Evolutionary conservation across 2,113 vertebrate species (phyloP).

Genomic region (Otocyon megalotis): DNA sequence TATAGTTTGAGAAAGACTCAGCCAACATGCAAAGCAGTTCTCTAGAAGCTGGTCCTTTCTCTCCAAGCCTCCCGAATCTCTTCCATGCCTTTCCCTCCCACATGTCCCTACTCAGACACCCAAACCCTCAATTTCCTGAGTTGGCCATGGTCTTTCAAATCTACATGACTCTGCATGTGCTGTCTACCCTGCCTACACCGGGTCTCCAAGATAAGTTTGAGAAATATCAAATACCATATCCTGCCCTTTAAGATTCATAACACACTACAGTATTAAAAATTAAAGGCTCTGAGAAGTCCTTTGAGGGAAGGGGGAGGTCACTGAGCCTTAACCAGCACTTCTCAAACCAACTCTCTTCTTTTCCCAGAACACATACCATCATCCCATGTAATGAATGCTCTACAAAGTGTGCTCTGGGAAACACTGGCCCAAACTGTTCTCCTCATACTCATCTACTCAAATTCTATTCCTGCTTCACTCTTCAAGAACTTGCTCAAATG

Average conservation of each 20-base stretch:
- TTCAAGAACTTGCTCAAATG: neutral
- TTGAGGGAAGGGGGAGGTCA: neutral
- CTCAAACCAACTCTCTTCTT: neutral
- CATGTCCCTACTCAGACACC: neutral
- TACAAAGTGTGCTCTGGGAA: neutral
- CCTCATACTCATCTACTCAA: neutral
- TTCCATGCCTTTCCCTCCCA: neutral
- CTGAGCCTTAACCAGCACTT: neutral
- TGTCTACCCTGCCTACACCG: neutral
- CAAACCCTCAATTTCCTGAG: neutral
- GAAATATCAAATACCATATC: neutral
- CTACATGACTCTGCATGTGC: neutral
- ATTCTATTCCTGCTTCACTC: neutral
- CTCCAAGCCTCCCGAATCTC: neutral
- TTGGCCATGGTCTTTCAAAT: neutral
- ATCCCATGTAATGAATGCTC: neutral
- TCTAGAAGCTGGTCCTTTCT: neutral
- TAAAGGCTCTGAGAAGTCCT: neutral
- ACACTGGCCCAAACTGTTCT: neutral
- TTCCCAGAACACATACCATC: neutral
- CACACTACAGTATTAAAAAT: neutral
- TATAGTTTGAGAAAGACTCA: neutral
- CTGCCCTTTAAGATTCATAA: neutral
- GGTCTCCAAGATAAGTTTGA: conserved; percentile 19
- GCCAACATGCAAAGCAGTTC: neutral